Evolutionary conservation across 1,140 invertebrate genomes (phyloP).

Genomic region (Bombus cullumanus): DNA sequence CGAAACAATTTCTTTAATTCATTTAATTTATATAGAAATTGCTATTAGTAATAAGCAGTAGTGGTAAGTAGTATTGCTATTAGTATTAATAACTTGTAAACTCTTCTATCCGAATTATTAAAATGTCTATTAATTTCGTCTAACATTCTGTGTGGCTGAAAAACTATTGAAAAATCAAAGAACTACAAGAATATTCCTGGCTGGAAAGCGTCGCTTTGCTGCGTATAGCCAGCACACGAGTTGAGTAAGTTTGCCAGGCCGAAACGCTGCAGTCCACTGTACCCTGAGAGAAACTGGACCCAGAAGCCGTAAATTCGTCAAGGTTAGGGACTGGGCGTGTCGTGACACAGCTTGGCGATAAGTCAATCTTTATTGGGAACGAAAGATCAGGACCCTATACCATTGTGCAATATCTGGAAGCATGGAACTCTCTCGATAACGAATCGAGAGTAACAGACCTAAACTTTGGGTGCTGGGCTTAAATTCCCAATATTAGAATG

Average conservation of each 20-base stretch:
- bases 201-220: background rate
- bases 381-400: background rate
- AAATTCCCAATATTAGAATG: no score
- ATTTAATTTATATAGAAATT: no score
- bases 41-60: no score
- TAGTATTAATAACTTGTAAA: no score
- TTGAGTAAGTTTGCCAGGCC: background rate
- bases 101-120: no score
- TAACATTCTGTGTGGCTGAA: no score
- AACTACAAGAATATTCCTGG: background rate
- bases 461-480: no score
- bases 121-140: no score
- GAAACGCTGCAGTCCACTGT: background rate
- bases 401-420: background rate
- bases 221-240: no score
- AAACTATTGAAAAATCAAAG: background rate
- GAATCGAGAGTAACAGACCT: background rate
- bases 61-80: no score
- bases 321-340: constrained; percentile 13
- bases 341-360: background rate
- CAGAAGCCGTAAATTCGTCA: constrained; percentile 5
- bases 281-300: constrained; percentile 1
- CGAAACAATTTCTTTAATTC: background rate
- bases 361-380: background rate
- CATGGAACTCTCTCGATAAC: background rate